Conservation (phyloP, 2,797 vertebrate species). For the Pangasius krempfi region DNA sequence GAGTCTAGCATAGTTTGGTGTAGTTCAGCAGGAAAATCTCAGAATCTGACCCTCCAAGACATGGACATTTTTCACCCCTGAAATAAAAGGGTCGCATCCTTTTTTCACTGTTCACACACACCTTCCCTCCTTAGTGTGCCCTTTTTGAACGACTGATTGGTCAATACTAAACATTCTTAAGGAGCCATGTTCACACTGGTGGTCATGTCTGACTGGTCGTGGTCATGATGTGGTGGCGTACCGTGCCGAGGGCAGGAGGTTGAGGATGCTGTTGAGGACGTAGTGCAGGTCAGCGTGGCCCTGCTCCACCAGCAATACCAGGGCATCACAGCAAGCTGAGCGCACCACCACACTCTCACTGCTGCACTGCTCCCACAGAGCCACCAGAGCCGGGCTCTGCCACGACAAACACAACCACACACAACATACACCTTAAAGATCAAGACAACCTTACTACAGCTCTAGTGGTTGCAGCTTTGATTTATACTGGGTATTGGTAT, state of each 20-base stretch:
- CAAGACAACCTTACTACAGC: background rate
- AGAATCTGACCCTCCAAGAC: background rate
- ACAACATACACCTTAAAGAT: background rate
- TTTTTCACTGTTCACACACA: no score
- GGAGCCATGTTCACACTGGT: background rate
- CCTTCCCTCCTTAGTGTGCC: no score
- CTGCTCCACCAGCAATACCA: slow-evolving; percentile 88
- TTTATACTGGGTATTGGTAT: no score
- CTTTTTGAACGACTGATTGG: background rate
- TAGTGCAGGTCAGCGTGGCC: slow-evolving; percentile 84
- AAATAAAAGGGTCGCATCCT: background rate
- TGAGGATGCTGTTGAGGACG: slow-evolving; percentile 85
- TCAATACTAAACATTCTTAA: slow-evolving; percentile 1
- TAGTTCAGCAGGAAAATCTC: background rate
- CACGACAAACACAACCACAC: slow-evolving; percentile 26
- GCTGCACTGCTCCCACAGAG: slow-evolving; percentile 92
- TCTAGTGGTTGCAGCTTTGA: no score
- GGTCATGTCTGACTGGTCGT: background rate
- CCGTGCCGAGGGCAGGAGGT: slow-evolving; percentile 90
- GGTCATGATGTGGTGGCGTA: slow-evolving; percentile 58
- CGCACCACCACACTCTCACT: slow-evolving; percentile 79
- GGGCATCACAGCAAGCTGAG: slow-evolving; percentile 84
- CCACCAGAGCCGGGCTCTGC: slow-evolving; percentile 85
- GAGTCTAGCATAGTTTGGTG: background rate
- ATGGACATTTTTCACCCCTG: background rate